Conservation (phyloP, 2,797 vertebrate genomes). For the Catostomus latipinnis region DNA sequence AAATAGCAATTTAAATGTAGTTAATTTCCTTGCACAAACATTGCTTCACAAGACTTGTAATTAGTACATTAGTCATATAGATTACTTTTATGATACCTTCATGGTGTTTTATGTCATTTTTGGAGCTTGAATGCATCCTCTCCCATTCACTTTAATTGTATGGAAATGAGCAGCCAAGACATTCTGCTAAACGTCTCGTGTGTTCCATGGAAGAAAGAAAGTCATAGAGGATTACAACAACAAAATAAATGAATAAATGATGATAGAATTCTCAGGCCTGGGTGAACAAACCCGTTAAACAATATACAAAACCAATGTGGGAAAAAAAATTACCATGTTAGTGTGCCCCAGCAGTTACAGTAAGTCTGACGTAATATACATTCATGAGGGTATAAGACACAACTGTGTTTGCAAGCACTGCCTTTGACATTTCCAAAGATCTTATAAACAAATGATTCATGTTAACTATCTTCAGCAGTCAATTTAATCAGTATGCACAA, state of each 20-base stretch:
- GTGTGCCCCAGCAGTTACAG: no score
- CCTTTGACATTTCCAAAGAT: constrained; percentile 13
- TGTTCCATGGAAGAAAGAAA: no score
- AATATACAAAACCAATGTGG: background rate
- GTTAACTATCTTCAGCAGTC: constrained; percentile 9
- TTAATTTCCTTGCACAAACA: background rate
- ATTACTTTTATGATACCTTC: background rate
- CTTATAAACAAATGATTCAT: constrained; percentile 30
- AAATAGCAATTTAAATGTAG: background rate
- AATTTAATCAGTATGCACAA: constrained; percentile 21
- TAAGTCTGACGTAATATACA: no score
- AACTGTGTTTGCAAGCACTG: no score
- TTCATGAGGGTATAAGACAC: no score
- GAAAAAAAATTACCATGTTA: background rate
- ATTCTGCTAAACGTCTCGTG: background rate
- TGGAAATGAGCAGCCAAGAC: background rate
- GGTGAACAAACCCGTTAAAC: no score
- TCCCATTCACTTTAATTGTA: no score
- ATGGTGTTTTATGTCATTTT: background rate
- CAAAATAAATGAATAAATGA: no score
- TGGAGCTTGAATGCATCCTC: background rate
- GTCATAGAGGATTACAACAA: background rate
- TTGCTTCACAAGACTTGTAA: no score
- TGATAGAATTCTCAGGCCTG: no score
- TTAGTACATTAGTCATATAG: no score